These are phyloP conservation scores for Vireo altiloquus DNA, from an alignment of 2,113 vertebrate species.

Conservation along the genomic window DNA sequence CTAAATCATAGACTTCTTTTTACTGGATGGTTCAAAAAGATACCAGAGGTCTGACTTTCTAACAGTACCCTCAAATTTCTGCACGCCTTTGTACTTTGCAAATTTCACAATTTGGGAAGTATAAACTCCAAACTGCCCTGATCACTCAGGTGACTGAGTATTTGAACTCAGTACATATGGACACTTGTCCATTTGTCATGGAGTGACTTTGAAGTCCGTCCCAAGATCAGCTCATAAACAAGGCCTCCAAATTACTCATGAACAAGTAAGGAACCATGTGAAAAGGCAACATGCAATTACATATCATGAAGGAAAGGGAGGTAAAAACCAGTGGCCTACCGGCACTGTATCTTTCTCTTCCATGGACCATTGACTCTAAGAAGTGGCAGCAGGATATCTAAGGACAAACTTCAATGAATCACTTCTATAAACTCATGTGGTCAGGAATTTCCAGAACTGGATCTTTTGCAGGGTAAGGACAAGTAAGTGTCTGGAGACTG, in stretches of 20 bases:
- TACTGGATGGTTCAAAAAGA: not conserved
- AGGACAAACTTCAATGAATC: not conserved
- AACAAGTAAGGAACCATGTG: not conserved
- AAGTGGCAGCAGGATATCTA: not conserved
- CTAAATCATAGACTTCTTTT: not conserved
- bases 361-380: not conserved
- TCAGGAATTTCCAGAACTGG: not conserved
- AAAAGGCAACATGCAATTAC: not conserved
- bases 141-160: not conserved
- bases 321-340: not conserved
- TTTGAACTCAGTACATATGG: not conserved
- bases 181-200: not conserved
- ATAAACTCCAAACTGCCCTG: not conserved
- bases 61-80: not conserved
- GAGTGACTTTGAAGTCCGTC: not conserved
- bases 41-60: not conserved
- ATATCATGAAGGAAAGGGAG: not conserved
- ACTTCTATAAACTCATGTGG: not conserved
- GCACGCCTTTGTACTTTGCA: not conserved
- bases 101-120: not conserved
- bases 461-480: not conserved
- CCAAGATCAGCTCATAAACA: not conserved
- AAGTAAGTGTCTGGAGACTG: not conserved
- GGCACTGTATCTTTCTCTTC: not conserved
- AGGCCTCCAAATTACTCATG: not conserved